Evolutionary conservation across 2,888 invertebrate genomes (phyloP).

Genomic region (Mylabris sibirica): DNA sequence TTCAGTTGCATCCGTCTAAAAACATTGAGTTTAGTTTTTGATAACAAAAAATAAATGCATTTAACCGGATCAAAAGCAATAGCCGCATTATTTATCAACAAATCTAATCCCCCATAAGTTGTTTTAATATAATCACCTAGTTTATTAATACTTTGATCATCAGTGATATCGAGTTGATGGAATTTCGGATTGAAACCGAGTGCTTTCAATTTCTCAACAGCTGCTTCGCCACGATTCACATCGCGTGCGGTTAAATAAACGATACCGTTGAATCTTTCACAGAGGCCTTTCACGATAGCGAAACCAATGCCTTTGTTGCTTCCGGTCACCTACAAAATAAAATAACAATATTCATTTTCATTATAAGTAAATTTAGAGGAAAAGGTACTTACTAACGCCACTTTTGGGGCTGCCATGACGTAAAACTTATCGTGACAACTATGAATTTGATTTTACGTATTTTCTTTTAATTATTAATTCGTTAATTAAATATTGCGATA

Average conservation of each 20-base stretch:
- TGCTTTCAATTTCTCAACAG: slow-evolving; percentile 67
- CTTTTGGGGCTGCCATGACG: too few relatives aligned
- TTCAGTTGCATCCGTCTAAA: slow-evolving; percentile 64
- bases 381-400: too few relatives aligned
- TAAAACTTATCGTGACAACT: too few relatives aligned
- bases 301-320: slow-evolving; percentile 77
- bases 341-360: neutral
- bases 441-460: too few relatives aligned
- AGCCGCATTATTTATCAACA: slow-evolving; percentile 80
- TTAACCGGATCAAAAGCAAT: slow-evolving; percentile 69
- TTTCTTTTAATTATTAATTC: too few relatives aligned
- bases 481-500: too few relatives aligned
- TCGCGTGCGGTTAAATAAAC: slow-evolving; percentile 77
- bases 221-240: slow-evolving; percentile 65
- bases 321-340: slow-evolving; percentile 62
- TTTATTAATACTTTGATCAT: slow-evolving; percentile 66
- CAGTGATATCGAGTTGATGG: slow-evolving; percentile 75
- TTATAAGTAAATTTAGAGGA: too few relatives aligned
- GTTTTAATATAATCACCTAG: slow-evolving; percentile 68
- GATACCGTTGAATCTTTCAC: slow-evolving; percentile 70
- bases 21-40: slow-evolving; percentile 13
- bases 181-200: slow-evolving; percentile 66
- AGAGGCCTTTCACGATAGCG: slow-evolving; percentile 72
- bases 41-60: slow-evolving; percentile 1
- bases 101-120: slow-evolving; percentile 73